Percentiles rank a stretch among this genome's conserved stretches.
phyloP scores from a whole-genome alignment of 2,797 vertebrate genomes.

The Cheirogaleus major region DNA sequence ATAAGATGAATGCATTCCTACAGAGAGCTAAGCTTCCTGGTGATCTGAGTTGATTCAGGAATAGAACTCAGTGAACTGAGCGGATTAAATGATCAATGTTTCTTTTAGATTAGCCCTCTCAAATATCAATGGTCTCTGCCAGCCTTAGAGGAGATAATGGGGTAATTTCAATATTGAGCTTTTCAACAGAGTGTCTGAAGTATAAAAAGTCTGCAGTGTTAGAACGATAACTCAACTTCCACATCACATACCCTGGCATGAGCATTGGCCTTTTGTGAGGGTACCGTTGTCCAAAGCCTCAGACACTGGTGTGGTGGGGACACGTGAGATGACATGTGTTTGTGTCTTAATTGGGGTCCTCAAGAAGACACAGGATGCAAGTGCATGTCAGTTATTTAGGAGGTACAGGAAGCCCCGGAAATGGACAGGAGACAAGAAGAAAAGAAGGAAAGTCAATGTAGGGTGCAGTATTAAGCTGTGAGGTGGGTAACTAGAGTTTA shows the following conservation, averaged over 20 bases:
- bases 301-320: not conserved
- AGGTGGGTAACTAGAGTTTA: not conserved
- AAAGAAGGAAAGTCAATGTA: not conserved
- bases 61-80: not conserved
- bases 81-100: constrained; percentile 62
- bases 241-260: too few relatives aligned
- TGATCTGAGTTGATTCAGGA: constrained; percentile 23
- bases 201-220: not conserved
- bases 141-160: constrained; percentile 38
- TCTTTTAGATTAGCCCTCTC: constrained; percentile 47
- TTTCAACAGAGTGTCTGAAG: not conserved
- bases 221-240: not conserved
- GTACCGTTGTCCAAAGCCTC: not conserved
- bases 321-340: not conserved
- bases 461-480: not conserved
- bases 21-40: constrained; percentile 15
- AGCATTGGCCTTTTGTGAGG: not conserved
- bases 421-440: not conserved
- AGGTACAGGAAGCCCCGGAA: not conserved
- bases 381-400: not conserved
- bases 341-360: not conserved
- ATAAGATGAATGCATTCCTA: constrained; percentile 6
- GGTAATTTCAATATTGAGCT: constrained; percentile 48
- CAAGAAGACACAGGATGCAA: not conserved
- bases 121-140: not conserved